Base-by-base conservation (phyloP, 2,888 invertebrate genomes). In the Hemicrepidius hirtus region DNA sequence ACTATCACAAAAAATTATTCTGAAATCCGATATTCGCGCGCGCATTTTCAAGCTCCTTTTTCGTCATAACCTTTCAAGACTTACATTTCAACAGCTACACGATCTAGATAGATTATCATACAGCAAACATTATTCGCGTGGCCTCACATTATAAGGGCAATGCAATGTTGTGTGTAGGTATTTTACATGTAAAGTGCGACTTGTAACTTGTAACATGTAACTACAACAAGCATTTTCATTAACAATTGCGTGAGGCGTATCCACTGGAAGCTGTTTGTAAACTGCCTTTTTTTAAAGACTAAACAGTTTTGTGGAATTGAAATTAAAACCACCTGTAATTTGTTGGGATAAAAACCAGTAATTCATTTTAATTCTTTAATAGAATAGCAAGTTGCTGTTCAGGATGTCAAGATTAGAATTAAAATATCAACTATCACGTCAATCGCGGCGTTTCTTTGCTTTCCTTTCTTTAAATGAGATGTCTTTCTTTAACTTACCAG, bases 191-290 rank as follows among this genome's bases (percentile, higher is more conserved):
- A 13, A 13, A 44, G 16, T 44, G 12, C 21, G 5, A 10, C 49
- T 21, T 28, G 28, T 37, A 57, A 57, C 18, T 57, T 35, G 57
- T 57, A 57, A 57, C 18, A 37, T 35, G 57, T 57, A 57, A 16
- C 57, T 57, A 57, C 57, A 57, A 53, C 57, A 37, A 57, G 57
- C 57, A 20, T 57, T 57, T 57, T 57, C 18, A 37, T 57, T 57
- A 20, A 57, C 57, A 37, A 32, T 32, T n/a, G n/a, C n/a, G n/a
- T n/a, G n/a, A n/a, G n/a, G n/a, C n/a, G n/a, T n/a, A n/a, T n/a
- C n/a, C n/a, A n/a, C n/a, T n/a, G n/a, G n/a, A n/a, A n/a, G n/a
- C n/a, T n/a, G n/a, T n/a, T n/a, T n/a, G n/a, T n/a, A n/a, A n/a
- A n/a, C n/a, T n/a, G n/a, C n/a, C n/a, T n/a, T n/a, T n/a, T n/a